Percentiles rank a stretch among this genome's conserved stretches.
These are phyloP conservation scores for Exocentrus adspersus DNA, from an alignment of 2,888 invertebrate species.

Conservation along the genomic window DNA sequence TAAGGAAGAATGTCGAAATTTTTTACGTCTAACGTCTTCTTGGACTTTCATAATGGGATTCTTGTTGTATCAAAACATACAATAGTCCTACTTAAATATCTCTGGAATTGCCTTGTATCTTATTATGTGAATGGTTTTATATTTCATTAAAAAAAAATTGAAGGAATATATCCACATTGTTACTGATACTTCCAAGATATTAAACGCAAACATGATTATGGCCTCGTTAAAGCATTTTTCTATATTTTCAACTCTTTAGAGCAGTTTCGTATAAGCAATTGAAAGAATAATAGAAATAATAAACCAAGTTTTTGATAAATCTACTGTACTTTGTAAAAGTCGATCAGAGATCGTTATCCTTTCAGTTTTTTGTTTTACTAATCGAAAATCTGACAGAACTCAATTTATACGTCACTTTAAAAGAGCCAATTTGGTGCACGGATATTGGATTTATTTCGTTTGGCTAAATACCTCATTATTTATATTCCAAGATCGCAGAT, in stretches of 20 bases:
- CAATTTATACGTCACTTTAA: neutral
- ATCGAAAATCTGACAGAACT: neutral
- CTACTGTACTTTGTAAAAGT: neutral
- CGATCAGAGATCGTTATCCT: conserved; percentile 1
- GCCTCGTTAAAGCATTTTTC: neutral
- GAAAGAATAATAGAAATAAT: neutral
- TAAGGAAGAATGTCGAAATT: conserved; percentile 40
- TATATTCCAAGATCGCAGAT: neutral
- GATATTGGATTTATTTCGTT: too few relatives aligned
- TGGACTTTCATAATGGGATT: neutral
- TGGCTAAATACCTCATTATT: too few relatives aligned
- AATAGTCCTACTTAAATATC: too few relatives aligned
- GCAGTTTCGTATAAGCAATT: too few relatives aligned
- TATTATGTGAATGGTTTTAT: too few relatives aligned
- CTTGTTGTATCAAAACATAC: neutral
- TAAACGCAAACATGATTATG: neutral
- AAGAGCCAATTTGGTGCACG: neutral
- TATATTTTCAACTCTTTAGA: neutral
- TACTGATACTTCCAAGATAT: neutral
- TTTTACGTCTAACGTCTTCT: conserved; percentile 34
- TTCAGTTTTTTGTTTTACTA: neutral
- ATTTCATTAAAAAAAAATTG: too few relatives aligned
- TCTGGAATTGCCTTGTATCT: too few relatives aligned
- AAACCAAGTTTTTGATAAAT: neutral
- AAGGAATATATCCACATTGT: too few relatives aligned